Conservation (phyloP, 2,797 vertebrate genomes). For the Hybognathus amarus region DNA sequence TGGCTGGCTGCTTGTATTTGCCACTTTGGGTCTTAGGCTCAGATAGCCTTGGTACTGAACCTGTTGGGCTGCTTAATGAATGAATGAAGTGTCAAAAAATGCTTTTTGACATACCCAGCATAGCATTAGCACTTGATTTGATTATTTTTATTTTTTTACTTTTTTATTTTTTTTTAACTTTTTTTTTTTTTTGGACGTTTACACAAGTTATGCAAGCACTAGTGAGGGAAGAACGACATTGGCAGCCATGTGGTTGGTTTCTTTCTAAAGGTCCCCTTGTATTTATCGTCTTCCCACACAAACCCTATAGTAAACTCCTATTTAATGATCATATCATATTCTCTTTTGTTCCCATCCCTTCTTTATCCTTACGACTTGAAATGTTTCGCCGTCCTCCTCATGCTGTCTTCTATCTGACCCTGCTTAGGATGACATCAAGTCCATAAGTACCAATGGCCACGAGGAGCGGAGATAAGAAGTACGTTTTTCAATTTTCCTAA, state of each 20-base stretch:
- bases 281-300: slow-evolving; percentile 55
- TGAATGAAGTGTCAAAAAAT: slow-evolving; percentile 65
- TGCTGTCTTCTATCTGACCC: slow-evolving; percentile 97
- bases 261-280: slow-evolving; percentile 78
- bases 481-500: slow-evolving; percentile 64
- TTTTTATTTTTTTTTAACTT: too few species aligned
- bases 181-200: slow-evolving; percentile 54
- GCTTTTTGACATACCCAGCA: slow-evolving; percentile 57
- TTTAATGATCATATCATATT: slow-evolving; percentile 90
- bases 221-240: slow-evolving; percentile 68
- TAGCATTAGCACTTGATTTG: slow-evolving; percentile 57
- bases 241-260: slow-evolving; percentile 78
- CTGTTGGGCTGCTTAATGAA: slow-evolving; percentile 79
- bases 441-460: slow-evolving; percentile 90
- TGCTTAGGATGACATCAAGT: slow-evolving; percentile 96
- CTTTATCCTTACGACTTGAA: slow-evolving; percentile 91
- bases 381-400: slow-evolving; percentile 94
- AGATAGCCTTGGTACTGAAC: slow-evolving; percentile 87
- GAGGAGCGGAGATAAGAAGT: slow-evolving; percentile 95
- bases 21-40: slow-evolving; percentile 89
- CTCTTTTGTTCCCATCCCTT: slow-evolving; percentile 88
- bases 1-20: slow-evolving; percentile 88
- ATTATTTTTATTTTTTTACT: too few species aligned
- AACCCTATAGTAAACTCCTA: slow-evolving; percentile 71
- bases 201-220: slow-evolving; percentile 64